Percentiles rank a stretch among this genome's conserved stretches.
These are phyloP conservation scores for Mactra quadrangularis DNA, from an alignment of 1,140 invertebrate species.

Conservation along the genomic window DNA sequence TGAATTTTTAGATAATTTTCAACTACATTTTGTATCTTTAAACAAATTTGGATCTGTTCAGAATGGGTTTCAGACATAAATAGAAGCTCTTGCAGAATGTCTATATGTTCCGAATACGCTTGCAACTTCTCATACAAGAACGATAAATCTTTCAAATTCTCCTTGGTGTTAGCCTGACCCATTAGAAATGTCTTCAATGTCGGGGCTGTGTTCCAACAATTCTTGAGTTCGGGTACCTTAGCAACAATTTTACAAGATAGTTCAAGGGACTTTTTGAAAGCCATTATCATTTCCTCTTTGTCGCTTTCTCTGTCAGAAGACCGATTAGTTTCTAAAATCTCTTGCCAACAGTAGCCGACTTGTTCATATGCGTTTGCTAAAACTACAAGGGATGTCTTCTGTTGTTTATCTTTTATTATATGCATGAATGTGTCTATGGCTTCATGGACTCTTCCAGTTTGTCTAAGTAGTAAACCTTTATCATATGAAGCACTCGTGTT, in stretches of 20 bases:
- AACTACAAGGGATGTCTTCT: conserved; percentile 6
- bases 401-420: conserved; percentile 4
- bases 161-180: background rate
- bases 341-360: conserved; percentile 8
- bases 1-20: background rate
- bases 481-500: conserved; percentile 23
- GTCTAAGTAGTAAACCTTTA: conserved; percentile 32
- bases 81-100: background rate
- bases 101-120: background rate
- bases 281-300: background rate
- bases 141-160: background rate
- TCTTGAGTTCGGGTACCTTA: background rate
- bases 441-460: background rate
- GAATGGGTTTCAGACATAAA: background rate
- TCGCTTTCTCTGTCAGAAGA: background rate
- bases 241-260: conserved; percentile 10
- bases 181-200: background rate
- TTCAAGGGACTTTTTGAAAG: conserved; percentile 12
- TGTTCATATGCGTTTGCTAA: conserved; percentile 43
- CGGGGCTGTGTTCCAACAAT: conserved; percentile 6
- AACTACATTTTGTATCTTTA: conserved; percentile 12
- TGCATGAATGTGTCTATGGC: conserved; percentile 28
- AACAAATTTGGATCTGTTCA: conserved; percentile 7
- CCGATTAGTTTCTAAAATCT: background rate
- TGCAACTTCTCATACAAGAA: conserved; percentile 11